Percentiles rank a stretch among this genome's conserved stretches.
Conservation (phyloP, 2,888 invertebrate species). For the Cotesia congregata region DNA sequence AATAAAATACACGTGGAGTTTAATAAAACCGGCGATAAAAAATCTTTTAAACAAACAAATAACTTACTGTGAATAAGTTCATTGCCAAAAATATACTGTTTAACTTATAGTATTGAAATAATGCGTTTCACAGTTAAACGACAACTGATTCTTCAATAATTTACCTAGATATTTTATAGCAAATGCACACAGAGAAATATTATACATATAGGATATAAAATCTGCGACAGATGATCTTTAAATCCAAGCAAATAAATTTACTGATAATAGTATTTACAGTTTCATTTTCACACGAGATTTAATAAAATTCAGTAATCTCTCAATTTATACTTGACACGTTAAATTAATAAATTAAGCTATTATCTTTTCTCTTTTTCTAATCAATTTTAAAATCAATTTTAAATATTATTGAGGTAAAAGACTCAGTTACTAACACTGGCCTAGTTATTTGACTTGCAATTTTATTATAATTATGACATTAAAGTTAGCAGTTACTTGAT, state of each 20-base stretch:
- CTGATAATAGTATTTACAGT: conserved; percentile 14
- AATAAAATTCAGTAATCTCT: not conserved
- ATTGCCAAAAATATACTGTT: not conserved
- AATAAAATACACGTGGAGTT: not conserved
- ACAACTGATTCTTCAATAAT: conserved; percentile 16
- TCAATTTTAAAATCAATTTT: no score
- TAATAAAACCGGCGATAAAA: not conserved
- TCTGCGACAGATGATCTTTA: conserved; percentile 14
- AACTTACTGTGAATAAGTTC: conserved; percentile 8
- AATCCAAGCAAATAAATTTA: conserved; percentile 16
- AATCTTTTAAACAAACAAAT: not conserved
- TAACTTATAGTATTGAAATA: not conserved
- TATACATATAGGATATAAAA: not conserved
- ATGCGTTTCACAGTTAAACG: conserved; percentile 7
- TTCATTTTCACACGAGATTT: conserved; percentile 6
- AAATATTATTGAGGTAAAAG: no score
- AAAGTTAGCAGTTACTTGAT: no score
- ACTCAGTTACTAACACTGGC: no score
- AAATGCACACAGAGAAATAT: not conserved
- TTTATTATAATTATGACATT: no score
- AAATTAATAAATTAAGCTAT: not conserved
- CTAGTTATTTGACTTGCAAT: no score
- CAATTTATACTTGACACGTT: not conserved
- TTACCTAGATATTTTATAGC: conserved; percentile 32
- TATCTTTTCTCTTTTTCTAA: not conserved